Percentiles rank a stretch among this genome's conserved stretches.
phyloP scores from a whole-genome alignment of 2,888 invertebrate species.

The Lasioglossum morio region DNA sequence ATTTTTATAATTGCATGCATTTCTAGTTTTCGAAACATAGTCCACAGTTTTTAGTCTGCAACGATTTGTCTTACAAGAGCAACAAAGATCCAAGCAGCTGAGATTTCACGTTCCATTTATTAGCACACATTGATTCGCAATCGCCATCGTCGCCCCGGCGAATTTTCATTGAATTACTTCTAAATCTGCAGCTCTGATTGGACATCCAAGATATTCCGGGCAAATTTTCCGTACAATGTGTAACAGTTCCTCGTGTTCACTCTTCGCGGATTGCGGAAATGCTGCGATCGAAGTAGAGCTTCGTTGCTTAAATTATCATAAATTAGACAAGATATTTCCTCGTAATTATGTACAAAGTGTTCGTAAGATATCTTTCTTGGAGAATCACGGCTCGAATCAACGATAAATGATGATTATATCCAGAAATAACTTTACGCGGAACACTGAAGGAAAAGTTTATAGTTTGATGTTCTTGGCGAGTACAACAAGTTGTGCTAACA shows the following conservation, averaged over 20 bases:
- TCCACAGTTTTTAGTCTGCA: not conserved
- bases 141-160: not conserved
- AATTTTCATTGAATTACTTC: conserved; percentile 44
- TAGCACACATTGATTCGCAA: conserved; percentile 39
- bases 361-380: not conserved
- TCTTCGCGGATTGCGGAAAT: conserved; percentile 20
- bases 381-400: not conserved
- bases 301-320: conserved; percentile 10
- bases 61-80: conserved; percentile 13
- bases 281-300: not conserved
- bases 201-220: not conserved
- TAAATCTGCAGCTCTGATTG: conserved; percentile 22
- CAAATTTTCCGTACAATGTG: conserved; percentile 25
- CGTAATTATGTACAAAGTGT: not conserved
- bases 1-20: not conserved
- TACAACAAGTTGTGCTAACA: not conserved
- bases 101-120: conserved; percentile 34
- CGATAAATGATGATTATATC: not conserved
- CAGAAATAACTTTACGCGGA: not conserved
- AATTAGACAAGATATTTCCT: not conserved
- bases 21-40: not conserved
- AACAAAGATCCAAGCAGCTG: conserved; percentile 30
- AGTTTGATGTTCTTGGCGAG: not conserved
- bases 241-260: conserved; percentile 22
- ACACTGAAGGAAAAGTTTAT: not conserved